Conservation (phyloP, 2,888 invertebrate species). For the Lasioglossum villosulum region DNA sequence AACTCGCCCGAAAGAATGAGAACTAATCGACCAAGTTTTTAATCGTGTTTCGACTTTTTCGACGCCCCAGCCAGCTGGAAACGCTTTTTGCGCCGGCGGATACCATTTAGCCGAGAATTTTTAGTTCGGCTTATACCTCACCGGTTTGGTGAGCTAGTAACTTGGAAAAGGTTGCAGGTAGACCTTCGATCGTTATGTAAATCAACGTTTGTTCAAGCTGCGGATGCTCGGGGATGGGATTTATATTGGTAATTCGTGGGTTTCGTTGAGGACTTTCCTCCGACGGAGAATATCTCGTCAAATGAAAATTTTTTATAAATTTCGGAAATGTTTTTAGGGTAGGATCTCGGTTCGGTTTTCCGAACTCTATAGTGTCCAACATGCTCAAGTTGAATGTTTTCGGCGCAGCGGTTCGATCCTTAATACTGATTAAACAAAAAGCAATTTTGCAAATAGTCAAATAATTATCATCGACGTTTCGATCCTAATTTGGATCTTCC, state of each 20-base stretch:
- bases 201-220: neutral
- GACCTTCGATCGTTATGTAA: neutral
- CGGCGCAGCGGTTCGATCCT: too few relatives aligned
- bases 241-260: neutral
- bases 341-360: too few relatives aligned
- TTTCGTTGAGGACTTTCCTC: neutral
- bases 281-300: neutral
- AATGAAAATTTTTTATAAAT: too few relatives aligned
- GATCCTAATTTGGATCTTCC: too few relatives aligned
- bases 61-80: neutral
- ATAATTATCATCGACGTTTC: too few relatives aligned
- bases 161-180: neutral
- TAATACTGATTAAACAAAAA: too few relatives aligned
- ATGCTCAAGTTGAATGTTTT: too few relatives aligned
- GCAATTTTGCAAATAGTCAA: too few relatives aligned
- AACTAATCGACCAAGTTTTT: constrained; percentile 18
- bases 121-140: neutral
- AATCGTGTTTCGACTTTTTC: neutral
- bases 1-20: neutral
- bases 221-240: neutral
- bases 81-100: neutral
- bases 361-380: too few relatives aligned
- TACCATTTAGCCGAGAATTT: neutral
- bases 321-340: too few relatives aligned
- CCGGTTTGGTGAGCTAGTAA: neutral